Evolutionary conservation across 2,113 vertebrate genomes (phyloP).

Genomic region (Zeus faber): DNA sequence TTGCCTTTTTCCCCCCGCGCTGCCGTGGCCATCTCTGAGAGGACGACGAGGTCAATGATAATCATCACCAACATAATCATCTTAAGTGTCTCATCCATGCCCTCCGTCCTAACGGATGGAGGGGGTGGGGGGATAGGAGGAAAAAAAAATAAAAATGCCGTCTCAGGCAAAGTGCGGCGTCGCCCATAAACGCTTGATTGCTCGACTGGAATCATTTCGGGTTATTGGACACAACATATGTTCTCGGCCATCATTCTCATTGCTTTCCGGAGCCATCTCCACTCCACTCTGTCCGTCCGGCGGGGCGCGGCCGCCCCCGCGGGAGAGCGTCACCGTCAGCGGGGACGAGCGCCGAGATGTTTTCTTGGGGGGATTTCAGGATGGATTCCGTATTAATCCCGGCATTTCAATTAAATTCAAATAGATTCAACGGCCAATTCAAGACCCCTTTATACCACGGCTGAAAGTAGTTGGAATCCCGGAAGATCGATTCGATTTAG

Average conservation of each 20-base stretch:
- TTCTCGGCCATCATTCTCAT: constrained; percentile 10
- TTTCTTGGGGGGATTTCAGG: too few species aligned
- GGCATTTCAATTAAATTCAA: too few species aligned
- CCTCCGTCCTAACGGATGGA: constrained; percentile 14
- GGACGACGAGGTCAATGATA: constrained; percentile 26
- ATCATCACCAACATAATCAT: constrained; percentile 26
- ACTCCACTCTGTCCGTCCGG: too few species aligned
- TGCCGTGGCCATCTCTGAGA: constrained; percentile 9
- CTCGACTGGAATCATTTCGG: constrained; percentile 14
- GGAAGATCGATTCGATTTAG: too few species aligned
- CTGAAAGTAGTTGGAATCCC: too few species aligned
- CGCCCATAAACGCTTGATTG: constrained; percentile 13
- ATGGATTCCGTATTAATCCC: too few species aligned
- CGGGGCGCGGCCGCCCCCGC: too few species aligned
- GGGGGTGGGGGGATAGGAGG: neutral
- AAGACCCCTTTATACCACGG: too few species aligned
- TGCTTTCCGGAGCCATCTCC: constrained; percentile 1
- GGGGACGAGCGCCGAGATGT: too few species aligned
- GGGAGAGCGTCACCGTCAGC: too few species aligned
- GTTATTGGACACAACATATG: constrained; percentile 12
- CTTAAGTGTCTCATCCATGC: constrained; percentile 30
- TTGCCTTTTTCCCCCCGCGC: too few species aligned
- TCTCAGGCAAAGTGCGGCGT: constrained; percentile 9
- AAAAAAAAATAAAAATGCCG: constrained; percentile 7
- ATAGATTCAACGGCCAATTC: too few species aligned